Evolutionary conservation across 2,888 invertebrate species (phyloP).

Genomic region (Drosophila quinaria): DNA sequence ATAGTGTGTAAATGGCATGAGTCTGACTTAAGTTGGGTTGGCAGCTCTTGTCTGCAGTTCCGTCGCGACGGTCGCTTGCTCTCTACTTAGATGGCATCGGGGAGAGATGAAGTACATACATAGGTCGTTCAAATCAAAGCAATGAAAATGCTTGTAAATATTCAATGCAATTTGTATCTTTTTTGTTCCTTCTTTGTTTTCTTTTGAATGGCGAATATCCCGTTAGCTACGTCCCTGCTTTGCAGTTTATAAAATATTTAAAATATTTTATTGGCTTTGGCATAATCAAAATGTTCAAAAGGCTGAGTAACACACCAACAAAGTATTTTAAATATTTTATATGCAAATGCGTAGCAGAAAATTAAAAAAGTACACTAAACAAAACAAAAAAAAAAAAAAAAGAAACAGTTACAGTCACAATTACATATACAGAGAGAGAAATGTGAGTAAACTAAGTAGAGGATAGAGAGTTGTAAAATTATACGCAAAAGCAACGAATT

Average conservation of each 20-base stretch:
- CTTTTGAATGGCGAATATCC: slow-evolving; percentile 25
- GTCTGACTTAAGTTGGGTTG: slow-evolving; percentile 55
- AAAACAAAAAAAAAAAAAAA: slow-evolving; percentile 18
- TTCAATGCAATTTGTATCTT: slow-evolving; percentile 66
- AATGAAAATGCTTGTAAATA: slow-evolving; percentile 84
- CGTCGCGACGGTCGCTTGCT: slow-evolving; percentile 65
- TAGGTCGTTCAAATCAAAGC: slow-evolving; percentile 78
- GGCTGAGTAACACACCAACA: slow-evolving; percentile 48
- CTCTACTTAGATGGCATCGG: slow-evolving; percentile 28
- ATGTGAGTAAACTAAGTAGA: slow-evolving; percentile 14
- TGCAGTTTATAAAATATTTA: slow-evolving; percentile 76
- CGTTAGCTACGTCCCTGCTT: slow-evolving; percentile 56
- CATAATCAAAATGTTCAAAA: slow-evolving; percentile 40
- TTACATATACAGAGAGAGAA: slow-evolving; percentile 27
- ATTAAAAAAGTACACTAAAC: slow-evolving; percentile 28
- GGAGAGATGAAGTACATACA: slow-evolving; percentile 4
- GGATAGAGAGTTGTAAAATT: slow-evolving; percentile 9
- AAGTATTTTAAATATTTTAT: slow-evolving; percentile 77
- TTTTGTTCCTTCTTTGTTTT: slow-evolving; percentile 5
- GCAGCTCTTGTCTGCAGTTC: slow-evolving; percentile 72
- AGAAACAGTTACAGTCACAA: slow-evolving; percentile 17
- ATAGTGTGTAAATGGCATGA: slow-evolving; percentile 38
- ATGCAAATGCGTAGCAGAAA: slow-evolving; percentile 65
- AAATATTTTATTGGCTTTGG: slow-evolving; percentile 70
- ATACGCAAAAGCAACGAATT: slow-evolving; percentile 71